Conservation (phyloP, 2,797 vertebrate genomes). For the Pseudochromis fuscus region DNA sequence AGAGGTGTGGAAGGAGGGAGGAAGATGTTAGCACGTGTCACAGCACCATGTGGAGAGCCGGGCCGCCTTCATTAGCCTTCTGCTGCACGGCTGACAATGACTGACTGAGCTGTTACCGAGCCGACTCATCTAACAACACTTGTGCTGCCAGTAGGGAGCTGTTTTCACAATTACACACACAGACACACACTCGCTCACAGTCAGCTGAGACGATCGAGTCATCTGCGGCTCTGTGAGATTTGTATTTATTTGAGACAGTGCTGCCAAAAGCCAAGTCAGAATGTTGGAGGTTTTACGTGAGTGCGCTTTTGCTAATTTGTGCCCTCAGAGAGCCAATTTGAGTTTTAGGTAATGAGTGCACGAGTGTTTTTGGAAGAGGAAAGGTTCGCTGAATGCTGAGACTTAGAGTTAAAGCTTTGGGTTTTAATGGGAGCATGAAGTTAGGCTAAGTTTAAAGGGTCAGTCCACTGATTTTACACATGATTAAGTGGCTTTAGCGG, state of each 20-base stretch:
- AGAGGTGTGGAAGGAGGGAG: slow-evolving; percentile 23
- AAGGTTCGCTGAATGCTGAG: too few species aligned
- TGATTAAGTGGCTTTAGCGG: not conserved
- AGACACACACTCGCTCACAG: slow-evolving; percentile 2
- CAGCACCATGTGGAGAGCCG: slow-evolving; percentile 29
- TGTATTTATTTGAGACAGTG: slow-evolving; percentile 24
- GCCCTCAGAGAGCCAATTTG: not conserved
- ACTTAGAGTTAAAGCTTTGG: not conserved
- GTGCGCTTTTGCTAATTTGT: not conserved
- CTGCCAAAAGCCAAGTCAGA: slow-evolving; percentile 16
- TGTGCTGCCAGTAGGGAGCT: slow-evolving; percentile 21
- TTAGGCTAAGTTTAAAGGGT: too few species aligned
- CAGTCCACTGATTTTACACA: not conserved
- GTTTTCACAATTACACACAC: slow-evolving; percentile 26
- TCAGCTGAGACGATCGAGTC: slow-evolving; percentile 4
- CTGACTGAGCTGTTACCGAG: slow-evolving; percentile 37
- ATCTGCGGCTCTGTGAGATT: slow-evolving; percentile 25
- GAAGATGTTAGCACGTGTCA: slow-evolving; percentile 35
- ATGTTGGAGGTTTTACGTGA: not conserved
- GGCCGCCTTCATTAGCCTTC: slow-evolving; percentile 45
- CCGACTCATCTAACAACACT: slow-evolving; percentile 41
- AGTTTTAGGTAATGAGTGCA: slow-evolving; percentile 9
- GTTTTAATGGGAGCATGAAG: too few species aligned
- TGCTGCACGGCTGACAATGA: slow-evolving; percentile 48
- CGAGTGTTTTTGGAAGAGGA: not conserved